Evolutionary conservation across 2,113 vertebrate species (phyloP).

Genomic region (Sinocyclocheilus rhinocerous): DNA sequence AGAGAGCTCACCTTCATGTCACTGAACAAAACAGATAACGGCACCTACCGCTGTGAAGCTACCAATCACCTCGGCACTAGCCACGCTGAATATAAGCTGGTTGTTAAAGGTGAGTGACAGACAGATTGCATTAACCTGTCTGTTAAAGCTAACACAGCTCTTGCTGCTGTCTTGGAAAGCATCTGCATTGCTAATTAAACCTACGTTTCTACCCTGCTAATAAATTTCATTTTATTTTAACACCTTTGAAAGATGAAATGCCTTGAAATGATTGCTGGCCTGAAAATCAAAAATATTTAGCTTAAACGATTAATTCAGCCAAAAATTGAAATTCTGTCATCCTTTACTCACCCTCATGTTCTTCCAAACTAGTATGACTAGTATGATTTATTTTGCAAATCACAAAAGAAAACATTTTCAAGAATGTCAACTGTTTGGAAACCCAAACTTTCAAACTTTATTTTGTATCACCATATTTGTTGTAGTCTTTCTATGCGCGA

Average conservation of each 20-base stretch:
- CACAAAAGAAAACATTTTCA: too few species aligned
- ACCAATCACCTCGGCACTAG: conserved; percentile 93
- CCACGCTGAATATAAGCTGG: conserved; percentile 92
- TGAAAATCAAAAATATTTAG: background rate
- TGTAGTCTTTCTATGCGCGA: background rate
- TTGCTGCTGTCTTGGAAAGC: conserved; percentile 12
- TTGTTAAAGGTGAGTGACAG: conserved; percentile 91
- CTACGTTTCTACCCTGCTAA: background rate
- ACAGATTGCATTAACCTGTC: conserved; percentile 7
- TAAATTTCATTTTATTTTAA: background rate
- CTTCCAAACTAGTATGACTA: background rate
- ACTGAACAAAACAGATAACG: conserved; percentile 98
- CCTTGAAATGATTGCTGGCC: background rate
- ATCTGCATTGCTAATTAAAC: conserved; percentile 1
- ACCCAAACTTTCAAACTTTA: too few species aligned
- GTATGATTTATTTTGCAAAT: background rate
- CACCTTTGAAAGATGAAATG: background rate
- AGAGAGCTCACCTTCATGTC: conserved; percentile 92
- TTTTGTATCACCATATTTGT: too few species aligned
- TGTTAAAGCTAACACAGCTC: conserved; percentile 7
- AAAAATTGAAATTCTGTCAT: background rate
- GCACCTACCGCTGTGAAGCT: conserved; percentile 97
- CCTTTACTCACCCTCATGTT: background rate
- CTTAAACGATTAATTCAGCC: background rate
- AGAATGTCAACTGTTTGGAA: too few species aligned